Base-by-base conservation (phyloP, 2,888 invertebrate species). In the Dynastes tityus region DNA sequence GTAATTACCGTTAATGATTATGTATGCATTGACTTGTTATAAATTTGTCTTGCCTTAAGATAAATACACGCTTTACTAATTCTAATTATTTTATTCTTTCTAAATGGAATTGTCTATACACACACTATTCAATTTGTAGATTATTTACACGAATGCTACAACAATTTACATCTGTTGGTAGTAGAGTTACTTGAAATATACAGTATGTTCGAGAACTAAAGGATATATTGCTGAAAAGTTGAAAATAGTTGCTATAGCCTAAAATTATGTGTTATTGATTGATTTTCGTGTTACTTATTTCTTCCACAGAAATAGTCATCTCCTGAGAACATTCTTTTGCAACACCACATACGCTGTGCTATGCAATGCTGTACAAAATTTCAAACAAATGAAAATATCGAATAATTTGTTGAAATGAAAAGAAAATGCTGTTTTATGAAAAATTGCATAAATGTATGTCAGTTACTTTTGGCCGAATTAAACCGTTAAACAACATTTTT, bases 51-150 rank as follows among this genome's bases (percentile, higher is more conserved):
- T 67, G 0, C n/a, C 16, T 71, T 37, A 58, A 37, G 73, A 73
- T 58, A 73, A 61, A 73, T 40, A 73, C 37, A 58, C 22, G 5
- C 16, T n/a, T 6, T 1, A 40, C 58, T 73, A 58, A 16, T 29
- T 27, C 22, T 51, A 51, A 51, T 68, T 67, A 29, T 65, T 29
- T 27, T 67, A 49, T 73, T 16, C 11, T 58, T 8, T 40, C 73
- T 73, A 73, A 55, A 5, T 68, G 29, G 27, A 68, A 32, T 16
- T 73, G 58, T 9, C 73, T 73, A 73, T 40, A 73, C 73, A 73
- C 29, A 22, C 16, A 73, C 5, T 73, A 58, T 45, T 45, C 13
- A 45, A 45, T 45, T 45, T 45, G 45, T 45, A 45, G 45, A 67
- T 58, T 73, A 73, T 73, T 40, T 73, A 58, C 73, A 73, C 22